Conservation (phyloP, 1,140 invertebrate genomes). For the Bicyclus anynana region DNA sequence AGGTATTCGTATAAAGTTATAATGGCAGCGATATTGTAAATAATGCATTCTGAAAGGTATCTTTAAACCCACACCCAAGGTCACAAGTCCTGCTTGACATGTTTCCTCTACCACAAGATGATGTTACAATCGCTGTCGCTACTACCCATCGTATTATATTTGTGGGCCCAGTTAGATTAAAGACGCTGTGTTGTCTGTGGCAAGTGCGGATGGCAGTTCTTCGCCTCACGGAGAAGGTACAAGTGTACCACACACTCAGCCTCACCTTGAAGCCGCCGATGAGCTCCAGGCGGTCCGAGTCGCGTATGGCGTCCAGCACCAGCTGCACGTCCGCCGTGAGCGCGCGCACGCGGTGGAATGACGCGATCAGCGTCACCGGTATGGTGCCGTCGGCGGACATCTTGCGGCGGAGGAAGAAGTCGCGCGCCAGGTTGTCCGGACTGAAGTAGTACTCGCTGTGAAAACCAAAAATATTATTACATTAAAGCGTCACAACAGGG, state of each 20-base stretch:
- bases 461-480: slow-evolving; percentile 32
- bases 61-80: no score
- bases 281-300: slow-evolving; percentile 90
- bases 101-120: no score
- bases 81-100: no score
- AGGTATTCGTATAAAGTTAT: no score
- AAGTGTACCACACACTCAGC: not conserved
- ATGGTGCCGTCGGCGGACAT: slow-evolving; percentile 97
- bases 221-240: no score
- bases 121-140: no score
- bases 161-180: no score
- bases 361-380: slow-evolving; percentile 94
- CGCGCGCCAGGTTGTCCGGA: slow-evolving; percentile 95
- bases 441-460: slow-evolving; percentile 99
- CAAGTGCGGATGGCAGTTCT: no score
- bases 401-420: slow-evolving; percentile 97
- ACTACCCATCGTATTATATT: no score
- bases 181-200: no score
- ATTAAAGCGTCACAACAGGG: not conserved
- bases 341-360: slow-evolving; percentile 95
- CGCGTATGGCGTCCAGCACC: slow-evolving; percentile 88
- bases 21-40: no score
- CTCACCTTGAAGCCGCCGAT: slow-evolving; percentile 85
- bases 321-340: slow-evolving; percentile 91
- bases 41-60: no score